These are phyloP conservation scores for Melanostoma scalare DNA, from an alignment of 2,888 invertebrate genomes.

Conservation along the genomic window DNA sequence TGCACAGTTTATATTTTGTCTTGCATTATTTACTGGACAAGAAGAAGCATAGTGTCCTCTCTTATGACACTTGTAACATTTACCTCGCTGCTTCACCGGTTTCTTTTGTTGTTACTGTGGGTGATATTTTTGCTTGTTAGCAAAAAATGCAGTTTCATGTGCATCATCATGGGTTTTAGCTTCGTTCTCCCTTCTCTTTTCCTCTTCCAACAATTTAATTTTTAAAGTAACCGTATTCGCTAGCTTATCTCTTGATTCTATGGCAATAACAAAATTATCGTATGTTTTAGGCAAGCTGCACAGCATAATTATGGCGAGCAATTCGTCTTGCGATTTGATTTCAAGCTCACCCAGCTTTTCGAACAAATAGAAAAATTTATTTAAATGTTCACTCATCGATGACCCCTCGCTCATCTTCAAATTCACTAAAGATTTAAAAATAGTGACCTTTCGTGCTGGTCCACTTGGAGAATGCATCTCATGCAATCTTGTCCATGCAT, in stretches of 20 bases:
- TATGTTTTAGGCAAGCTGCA: conserved; percentile 26
- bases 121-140: conserved; percentile 18
- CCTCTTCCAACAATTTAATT: conserved; percentile 53
- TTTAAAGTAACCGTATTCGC: conserved; percentile 25
- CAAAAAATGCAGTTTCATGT: conserved; percentile 38
- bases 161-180: not conserved
- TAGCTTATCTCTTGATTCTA: conserved; percentile 34
- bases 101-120: conserved; percentile 4
- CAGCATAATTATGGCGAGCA: conserved; percentile 27
- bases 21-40: conserved; percentile 11
- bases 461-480: conserved; percentile 35
- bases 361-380: conserved; percentile 39
- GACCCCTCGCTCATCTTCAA: conserved; percentile 31
- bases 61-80: conserved; percentile 7
- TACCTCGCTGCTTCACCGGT: not conserved
- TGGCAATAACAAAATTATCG: conserved; percentile 32
- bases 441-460: conserved; percentile 36
- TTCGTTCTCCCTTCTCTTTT: conserved; percentile 38
- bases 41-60: conserved; percentile 18
- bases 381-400: conserved; percentile 35
- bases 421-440: conserved; percentile 41
- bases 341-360: conserved; percentile 15
- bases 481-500: conserved; percentile 29
- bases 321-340: conserved; percentile 25
- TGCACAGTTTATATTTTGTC: not conserved